A percentile compares a stretch with the other conserved stretches of the same genome.
These are phyloP conservation scores for Drosophila pachea DNA, from an alignment of 1,140 invertebrate genomes.

Conservation along the genomic window DNA sequence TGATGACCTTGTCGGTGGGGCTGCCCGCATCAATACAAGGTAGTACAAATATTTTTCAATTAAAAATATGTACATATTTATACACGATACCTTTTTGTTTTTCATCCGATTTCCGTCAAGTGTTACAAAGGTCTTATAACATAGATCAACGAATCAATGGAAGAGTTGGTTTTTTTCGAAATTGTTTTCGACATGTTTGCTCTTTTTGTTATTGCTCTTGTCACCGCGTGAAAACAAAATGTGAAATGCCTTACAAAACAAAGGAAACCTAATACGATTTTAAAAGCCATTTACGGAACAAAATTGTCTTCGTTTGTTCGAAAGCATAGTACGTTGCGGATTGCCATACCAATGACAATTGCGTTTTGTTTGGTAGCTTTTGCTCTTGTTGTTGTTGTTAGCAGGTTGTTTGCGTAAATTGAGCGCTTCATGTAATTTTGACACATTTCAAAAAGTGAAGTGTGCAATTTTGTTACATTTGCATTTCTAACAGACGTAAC, in stretches of 20 bases:
- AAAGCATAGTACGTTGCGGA: slow-evolving; percentile 44
- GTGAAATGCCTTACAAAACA: slow-evolving; percentile 31
- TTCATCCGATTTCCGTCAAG: slow-evolving; percentile 25
- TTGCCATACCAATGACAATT: slow-evolving; percentile 42
- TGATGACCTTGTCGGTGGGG: slow-evolving; percentile 10
- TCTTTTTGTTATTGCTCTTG: slow-evolving; percentile 17
- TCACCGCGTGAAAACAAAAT: slow-evolving; percentile 13
- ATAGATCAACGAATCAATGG: slow-evolving; percentile 44
- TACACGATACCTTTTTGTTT: background rate
- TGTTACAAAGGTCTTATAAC: slow-evolving; percentile 31
- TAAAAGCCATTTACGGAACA: slow-evolving; percentile 45
- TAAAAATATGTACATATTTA: slow-evolving; percentile 18
- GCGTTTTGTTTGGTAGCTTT: slow-evolving; percentile 1
- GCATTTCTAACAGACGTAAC: slow-evolving; percentile 38
- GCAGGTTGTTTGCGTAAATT: slow-evolving; percentile 49
- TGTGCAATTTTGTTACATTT: slow-evolving; percentile 63
- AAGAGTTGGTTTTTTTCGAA: slow-evolving; percentile 1
- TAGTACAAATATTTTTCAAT: slow-evolving; percentile 19
- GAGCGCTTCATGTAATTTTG: slow-evolving; percentile 45
- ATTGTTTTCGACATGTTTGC: background rate
- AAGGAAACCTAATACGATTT: slow-evolving; percentile 36
- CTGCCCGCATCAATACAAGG: slow-evolving; percentile 44
- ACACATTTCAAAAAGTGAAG: slow-evolving; percentile 57
- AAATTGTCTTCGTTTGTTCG: slow-evolving; percentile 22
- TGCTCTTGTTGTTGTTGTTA: slow-evolving; percentile 15